Evolutionary conservation across 2,113 vertebrate genomes (phyloP), one percentile per base, ranked within the genome.

Genomic region (Corydoras sp.): DNA sequence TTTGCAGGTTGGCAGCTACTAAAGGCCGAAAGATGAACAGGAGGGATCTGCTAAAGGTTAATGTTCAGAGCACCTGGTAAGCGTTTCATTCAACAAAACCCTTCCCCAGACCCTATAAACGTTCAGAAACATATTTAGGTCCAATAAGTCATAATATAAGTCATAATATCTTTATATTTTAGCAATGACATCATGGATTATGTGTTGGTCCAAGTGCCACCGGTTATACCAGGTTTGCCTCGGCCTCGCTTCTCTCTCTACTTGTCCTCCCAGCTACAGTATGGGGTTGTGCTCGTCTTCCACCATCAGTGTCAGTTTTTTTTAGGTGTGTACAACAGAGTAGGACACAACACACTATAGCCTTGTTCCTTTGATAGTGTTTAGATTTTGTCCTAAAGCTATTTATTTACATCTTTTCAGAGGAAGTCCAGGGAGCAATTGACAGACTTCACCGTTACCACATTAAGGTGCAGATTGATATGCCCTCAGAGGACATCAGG

Each of bases 191-290:
- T 96, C 75, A 83, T 94, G 77, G 69, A 85, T 65, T 95, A 92
- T 4, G 66, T 96, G 54, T 81, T 94, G 76, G 89, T 89, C 3
- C 82, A 65, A 50, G 90, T 89, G 3, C 81, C 87, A 0, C 84
- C 93, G 0, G 86, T 87, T 0, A 56, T 1, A 3, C 82, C 84
- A 0, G 88, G 84, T 2, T 80, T 89, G 35, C 91, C 93, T 0
- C 83, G 81, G 0, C 94, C 93, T 3, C 92, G 94, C 30, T 92
- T 96, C 83, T 94, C 93, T 31, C 92, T 96, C 58, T 95, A 95
- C 77, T 89, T 96, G 3, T 94, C 93, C 9, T 90, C 91, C 1
- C 93, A 93, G 85, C 91, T 96, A 56, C 92, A 94, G 84, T 93
- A 92, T 0, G 94, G 93, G 0, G 79, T 94, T 4, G 65, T 96